Base-by-base conservation (phyloP, 1,140 invertebrate species). In the Berghia stephanieae region DNA sequence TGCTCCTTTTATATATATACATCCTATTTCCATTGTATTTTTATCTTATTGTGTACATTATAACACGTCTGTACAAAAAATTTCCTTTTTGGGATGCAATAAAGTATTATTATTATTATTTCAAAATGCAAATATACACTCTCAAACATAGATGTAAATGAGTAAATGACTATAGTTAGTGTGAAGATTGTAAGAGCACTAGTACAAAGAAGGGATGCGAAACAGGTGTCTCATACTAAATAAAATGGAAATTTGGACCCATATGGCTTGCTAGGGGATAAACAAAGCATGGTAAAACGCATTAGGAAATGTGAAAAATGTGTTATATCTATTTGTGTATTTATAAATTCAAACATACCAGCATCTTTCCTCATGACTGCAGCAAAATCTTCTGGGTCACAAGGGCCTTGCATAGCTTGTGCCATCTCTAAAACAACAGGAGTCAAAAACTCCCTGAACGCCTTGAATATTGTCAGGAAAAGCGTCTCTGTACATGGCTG, bases 361-460 rank as follows among this genome's bases (percentile, higher is more conserved):
- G 96, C 96, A 91, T 98, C 96, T 90, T 97, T 98, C 34, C 93
- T 91, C 73, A 98, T 88, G 84, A 98, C 94, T 16, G 92, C 92
- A 78, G 92, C 91, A 77, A 96, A 89, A 90, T 98, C 93, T 69
- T 92, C 90, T 3, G 93, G 91, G 71, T 93, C 90, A 79, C 92
- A 91, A 10, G 92, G 92, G 72, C 90, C 91, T 84, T 92, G 92
- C 81, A 92, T 91, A 60, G 90, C 90, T 46, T 91, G 90, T 60
- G 95, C 92, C 80, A 95, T 91, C 79, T 93, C 92, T 24, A 96
- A 81, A 4, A 98, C 85, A 69, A 96, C 92, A 3, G 93, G 92
- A 0, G 92, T 92, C 82, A 96, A 91, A 44, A 92, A 89, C 44
- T 92, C 89, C 44, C 93, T 91, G 89, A 94, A 96, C 87, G 95